Base-by-base conservation (phyloP, 2,113 vertebrate genomes). In the Coracopsis vasa region DNA sequence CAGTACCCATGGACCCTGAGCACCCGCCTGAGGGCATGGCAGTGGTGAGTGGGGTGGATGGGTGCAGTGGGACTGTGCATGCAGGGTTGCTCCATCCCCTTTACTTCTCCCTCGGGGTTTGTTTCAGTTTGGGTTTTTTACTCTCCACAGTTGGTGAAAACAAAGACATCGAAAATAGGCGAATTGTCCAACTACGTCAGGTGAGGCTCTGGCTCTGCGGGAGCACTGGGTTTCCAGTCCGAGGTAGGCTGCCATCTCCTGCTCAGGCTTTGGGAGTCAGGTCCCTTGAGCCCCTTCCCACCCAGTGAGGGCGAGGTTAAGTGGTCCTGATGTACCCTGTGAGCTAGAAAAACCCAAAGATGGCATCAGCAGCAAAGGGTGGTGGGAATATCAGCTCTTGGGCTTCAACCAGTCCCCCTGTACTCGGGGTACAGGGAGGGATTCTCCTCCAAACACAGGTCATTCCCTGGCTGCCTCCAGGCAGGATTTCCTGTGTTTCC, bases 61-160 rank as follows among this genome's bases (percentile, higher is more conserved):
- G 28, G 20, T 28, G 13, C 65, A 27, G 28, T 12, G 61, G 56
- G 31, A 4, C 60, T 23, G 73, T 3, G 13, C 2, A 2, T 16
- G 15, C 44, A 39, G 47, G 42, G 7, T 39, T 42, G 28, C 27
- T 70, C 67, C 5, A 0, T 27, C 12, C 67, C 31, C 16, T 61
- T 75, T 19, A 9, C 29, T 5, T 11, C 60, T 62, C n/a, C 45
- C 17, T 5, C 14, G 25, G 5, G 17, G 13, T 56, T 58, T 29
- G 13, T 39, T 50, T 31, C 56, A 58, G n/a, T 24, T 58, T 35
- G 58, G 42, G 1, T 71, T 73, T 37, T 92, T 84, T 56, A 44
- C 95, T 77, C 87, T 56, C 97, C 88, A 28, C 95, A 99, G 99
- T 27, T 99, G 93, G 98, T 99, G 93, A 99, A 98, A 96, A 99